Evolutionary conservation across 2,797 vertebrate genomes (phyloP).

Genomic region (Craterocephalus amniculus): DNA sequence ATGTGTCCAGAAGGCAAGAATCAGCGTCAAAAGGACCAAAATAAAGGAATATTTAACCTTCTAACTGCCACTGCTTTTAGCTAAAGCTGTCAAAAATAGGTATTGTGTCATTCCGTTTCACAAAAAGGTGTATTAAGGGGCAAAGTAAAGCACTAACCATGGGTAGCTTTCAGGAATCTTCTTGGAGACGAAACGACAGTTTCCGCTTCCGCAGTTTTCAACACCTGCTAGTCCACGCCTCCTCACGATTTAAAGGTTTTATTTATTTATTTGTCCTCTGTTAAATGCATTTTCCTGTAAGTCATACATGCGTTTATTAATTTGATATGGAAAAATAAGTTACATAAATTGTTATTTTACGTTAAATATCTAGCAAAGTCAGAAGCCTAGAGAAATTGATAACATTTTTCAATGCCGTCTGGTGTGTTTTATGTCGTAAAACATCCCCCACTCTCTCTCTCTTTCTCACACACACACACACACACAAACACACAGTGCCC

Average conservation of each 20-base stretch:
- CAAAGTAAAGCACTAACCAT: conserved; percentile 51
- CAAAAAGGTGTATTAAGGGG: not conserved
- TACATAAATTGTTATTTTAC: not conserved
- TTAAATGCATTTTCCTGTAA: not conserved
- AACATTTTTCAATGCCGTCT: not conserved
- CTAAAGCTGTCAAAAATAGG: accelerated
- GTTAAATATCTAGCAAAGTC: not conserved
- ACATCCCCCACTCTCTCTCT: too few species aligned
- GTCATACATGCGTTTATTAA: not conserved
- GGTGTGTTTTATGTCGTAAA: not conserved
- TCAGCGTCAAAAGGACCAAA: not conserved
- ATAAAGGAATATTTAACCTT: accelerated
- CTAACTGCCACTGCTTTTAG: not conserved
- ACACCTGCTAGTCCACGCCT: conserved; percentile 48
- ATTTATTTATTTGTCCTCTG: not conserved
- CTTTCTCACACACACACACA: too few species aligned
- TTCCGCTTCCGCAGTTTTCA: conserved; percentile 73
- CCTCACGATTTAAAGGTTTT: not conserved
- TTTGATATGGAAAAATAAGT: accelerated
- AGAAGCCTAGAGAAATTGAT: not conserved
- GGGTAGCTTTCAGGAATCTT: conserved; percentile 47
- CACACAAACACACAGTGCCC: conserved; percentile 3
- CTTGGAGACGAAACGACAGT: conserved; percentile 49
- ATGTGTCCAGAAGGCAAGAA: conserved; percentile 21
- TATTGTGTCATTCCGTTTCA: accelerated